These are phyloP conservation scores for Thera obeliscata DNA, from an alignment of 2,888 invertebrate genomes.

Conservation along the genomic window DNA sequence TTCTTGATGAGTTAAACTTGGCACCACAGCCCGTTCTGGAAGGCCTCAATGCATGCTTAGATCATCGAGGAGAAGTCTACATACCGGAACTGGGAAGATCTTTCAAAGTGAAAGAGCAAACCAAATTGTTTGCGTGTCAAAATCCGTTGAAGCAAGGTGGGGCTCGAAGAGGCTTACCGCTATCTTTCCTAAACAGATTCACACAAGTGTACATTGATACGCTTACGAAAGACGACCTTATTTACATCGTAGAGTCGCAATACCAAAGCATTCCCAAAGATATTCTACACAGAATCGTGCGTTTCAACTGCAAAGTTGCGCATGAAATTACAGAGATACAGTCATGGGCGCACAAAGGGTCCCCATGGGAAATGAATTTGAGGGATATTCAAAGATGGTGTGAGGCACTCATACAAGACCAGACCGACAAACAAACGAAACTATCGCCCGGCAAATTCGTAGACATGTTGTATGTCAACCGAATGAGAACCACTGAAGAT, in stretches of 20 bases:
- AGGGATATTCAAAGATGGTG: slow-evolving; percentile 98
- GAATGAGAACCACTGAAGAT: slow-evolving; percentile 93
- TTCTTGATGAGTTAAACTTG: slow-evolving; percentile 98
- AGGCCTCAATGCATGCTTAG: slow-evolving; percentile 98
- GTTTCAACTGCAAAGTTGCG: slow-evolving; percentile 89
- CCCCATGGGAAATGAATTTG: slow-evolving; percentile 98
- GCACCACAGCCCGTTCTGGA: slow-evolving; percentile 99
- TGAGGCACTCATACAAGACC: slow-evolving; percentile 86
- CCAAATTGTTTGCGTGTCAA: slow-evolving; percentile 98
- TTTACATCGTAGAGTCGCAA: slow-evolving; percentile 87
- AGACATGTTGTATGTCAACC: slow-evolving; percentile 92
- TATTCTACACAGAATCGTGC: slow-evolving; percentile 88
- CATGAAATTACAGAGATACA: slow-evolving; percentile 86
- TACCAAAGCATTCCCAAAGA: slow-evolving; percentile 86
- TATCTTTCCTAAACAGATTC: slow-evolving; percentile 98
- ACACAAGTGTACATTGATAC: slow-evolving; percentile 92
- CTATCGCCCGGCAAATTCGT: slow-evolving; percentile 86
- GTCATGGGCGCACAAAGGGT: slow-evolving; percentile 91
- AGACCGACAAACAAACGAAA: slow-evolving; percentile 46
- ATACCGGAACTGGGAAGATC: slow-evolving; percentile 96
- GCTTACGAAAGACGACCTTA: slow-evolving; percentile 86
- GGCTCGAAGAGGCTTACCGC: slow-evolving; percentile 96
- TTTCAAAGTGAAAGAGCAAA: slow-evolving; percentile 90
- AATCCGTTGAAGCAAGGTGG: slow-evolving; percentile 99
- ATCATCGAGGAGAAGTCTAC: slow-evolving; percentile 98